Percentiles rank a stretch among this genome's conserved stretches.
These are phyloP conservation scores for Agriotes lineatus DNA, from an alignment of 2,888 invertebrate species.

Conservation along the genomic window DNA sequence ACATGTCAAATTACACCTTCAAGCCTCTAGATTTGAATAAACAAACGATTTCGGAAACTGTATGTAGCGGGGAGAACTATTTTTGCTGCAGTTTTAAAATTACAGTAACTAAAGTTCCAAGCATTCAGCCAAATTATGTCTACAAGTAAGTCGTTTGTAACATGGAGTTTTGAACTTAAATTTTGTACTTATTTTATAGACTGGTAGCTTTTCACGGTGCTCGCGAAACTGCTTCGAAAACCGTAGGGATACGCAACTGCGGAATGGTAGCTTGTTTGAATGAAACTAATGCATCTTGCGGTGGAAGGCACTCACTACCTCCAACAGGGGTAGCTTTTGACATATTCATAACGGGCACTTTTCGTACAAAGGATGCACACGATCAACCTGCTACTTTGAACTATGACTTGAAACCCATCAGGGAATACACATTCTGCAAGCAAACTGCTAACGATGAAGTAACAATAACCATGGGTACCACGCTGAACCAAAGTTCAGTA, in stretches of 20 bases:
- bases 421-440: constrained; percentile 47
- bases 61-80: constrained; percentile 38
- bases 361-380: constrained; percentile 30
- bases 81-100: constrained; percentile 45
- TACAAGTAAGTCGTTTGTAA: constrained; percentile 41
- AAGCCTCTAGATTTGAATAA: constrained; percentile 28
- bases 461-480: constrained; percentile 38
- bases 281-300: constrained; percentile 44
- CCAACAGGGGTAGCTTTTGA: constrained; percentile 38
- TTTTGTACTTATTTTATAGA: constrained; percentile 13
- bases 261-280: constrained; percentile 47
- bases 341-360: constrained; percentile 41
- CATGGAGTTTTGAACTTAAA: background rate
- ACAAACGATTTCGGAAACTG: constrained; percentile 23
- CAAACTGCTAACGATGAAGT: constrained; percentile 27
- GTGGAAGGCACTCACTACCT: constrained; percentile 24
- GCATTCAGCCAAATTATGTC: constrained; percentile 5
- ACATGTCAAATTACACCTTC: constrained; percentile 24
- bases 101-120: constrained; percentile 4
- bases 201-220: constrained; percentile 49
- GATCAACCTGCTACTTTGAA: constrained; percentile 49
- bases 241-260: constrained; percentile 50
- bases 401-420: constrained; percentile 45
- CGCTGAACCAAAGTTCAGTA: constrained; percentile 38
- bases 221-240: constrained; percentile 30